Evolutionary conservation across 37 sponge, comb jelly and placozoan species (phyloP).

Genomic region (Crambe crambe): DNA sequence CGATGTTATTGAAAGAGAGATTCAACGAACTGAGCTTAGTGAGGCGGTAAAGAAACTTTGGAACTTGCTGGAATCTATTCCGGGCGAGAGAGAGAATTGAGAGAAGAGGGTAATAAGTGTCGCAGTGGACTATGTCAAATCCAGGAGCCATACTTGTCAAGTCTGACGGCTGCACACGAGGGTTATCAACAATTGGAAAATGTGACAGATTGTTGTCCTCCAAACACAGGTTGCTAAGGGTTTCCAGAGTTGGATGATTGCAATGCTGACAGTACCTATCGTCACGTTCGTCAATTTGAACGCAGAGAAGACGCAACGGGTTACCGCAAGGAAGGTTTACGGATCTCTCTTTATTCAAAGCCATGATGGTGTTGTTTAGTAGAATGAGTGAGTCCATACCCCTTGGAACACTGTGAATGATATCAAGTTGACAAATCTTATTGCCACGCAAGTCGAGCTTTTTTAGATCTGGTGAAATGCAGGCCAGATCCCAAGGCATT

Average conservation of each 20-base stretch:
- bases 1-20: conserved; percentile 46
- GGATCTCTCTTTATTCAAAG: neutral
- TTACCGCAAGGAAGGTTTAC: conserved; percentile 35
- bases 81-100: conserved; percentile 48
- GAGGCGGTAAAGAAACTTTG: conserved; percentile 43
- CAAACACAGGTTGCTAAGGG: conserved; percentile 46
- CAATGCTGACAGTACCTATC: conserved; percentile 37
- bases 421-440: conserved; percentile 17
- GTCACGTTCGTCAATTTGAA: neutral
- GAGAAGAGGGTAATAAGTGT: conserved; percentile 46
- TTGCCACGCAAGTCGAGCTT: conserved; percentile 52
- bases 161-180: neutral
- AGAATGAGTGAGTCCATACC: conserved; percentile 22
- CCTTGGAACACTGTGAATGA: conserved; percentile 55
- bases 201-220: conserved; percentile 34
- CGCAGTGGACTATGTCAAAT: neutral
- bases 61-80: conserved; percentile 38
- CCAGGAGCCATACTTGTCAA: neutral
- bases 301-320: conserved; percentile 28
- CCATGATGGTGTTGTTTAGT: conserved; percentile 14
- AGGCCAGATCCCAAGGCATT: conserved; percentile 71
- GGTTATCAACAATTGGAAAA: conserved; percentile 21
- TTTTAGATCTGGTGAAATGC: conserved; percentile 71
- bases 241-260: conserved; percentile 36
- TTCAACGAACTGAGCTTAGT: conserved; percentile 47